Percentiles rank a stretch among this genome's conserved stretches.
Evolutionary conservation across 2,888 invertebrate species (phyloP).

Genomic region (Dicyrtoma fusca): DNA sequence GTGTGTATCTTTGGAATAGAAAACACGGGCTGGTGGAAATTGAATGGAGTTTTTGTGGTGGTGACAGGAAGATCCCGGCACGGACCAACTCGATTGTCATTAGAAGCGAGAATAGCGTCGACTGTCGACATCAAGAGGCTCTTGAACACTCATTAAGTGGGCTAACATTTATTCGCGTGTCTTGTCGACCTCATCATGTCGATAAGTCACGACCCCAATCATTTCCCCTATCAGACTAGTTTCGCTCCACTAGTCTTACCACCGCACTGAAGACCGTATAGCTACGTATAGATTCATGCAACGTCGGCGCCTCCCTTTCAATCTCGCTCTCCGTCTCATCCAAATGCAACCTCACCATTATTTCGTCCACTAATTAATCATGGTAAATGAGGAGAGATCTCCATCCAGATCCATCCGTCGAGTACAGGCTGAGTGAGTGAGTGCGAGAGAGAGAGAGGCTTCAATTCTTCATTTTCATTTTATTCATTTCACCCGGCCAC

Average conservation of each 20-base stretch:
- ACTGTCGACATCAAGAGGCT: conserved; percentile 37
- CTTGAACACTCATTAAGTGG: conserved; percentile 40
- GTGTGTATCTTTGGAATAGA: too few species aligned
- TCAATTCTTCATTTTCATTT: not conserved
- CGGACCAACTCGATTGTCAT: conserved; percentile 28
- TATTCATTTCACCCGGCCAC: not conserved
- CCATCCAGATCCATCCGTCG: too few species aligned
- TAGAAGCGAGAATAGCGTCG: conserved; percentile 30
- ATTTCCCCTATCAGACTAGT: conserved; percentile 1
- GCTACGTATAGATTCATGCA: not conserved
- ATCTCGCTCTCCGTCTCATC: not conserved
- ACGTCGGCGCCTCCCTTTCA: conserved; percentile 5
- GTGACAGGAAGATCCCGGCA: conserved; percentile 37
- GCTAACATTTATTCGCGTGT: conserved; percentile 46
- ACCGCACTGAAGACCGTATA: too few species aligned
- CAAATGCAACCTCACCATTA: conserved; percentile 7
- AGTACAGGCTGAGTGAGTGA: conserved; percentile 9
- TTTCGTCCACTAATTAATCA: conserved; percentile 35
- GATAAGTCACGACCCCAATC: conserved; percentile 43
- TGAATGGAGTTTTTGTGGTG: conserved; percentile 29
- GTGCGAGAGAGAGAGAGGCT: not conserved
- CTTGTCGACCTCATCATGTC: conserved; percentile 39
- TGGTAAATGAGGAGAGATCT: conserved; percentile 21
- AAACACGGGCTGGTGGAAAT: too few species aligned
- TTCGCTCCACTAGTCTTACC: not conserved